These are phyloP conservation scores for Chelonia mydas DNA, from an alignment of 2,797 vertebrate species.

Conservation along the genomic window DNA sequence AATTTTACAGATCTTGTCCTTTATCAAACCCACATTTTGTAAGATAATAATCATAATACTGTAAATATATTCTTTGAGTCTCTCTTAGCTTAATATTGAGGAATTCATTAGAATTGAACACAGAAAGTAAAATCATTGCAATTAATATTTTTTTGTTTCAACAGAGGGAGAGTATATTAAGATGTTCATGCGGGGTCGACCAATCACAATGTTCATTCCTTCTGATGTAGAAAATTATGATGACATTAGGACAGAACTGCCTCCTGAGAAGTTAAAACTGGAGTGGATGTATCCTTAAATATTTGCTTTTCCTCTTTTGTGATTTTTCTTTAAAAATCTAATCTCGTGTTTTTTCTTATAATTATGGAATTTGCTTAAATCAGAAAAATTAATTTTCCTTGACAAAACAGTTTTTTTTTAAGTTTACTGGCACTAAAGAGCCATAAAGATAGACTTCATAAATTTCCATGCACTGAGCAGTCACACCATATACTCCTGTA, in stretches of 20 bases:
- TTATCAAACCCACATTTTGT: neutral
- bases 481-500: neutral
- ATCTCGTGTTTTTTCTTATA: neutral
- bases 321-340: neutral
- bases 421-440: neutral
- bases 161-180: constrained; percentile 97
- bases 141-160: constrained; percentile 76
- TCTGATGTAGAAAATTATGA: constrained; percentile 95
- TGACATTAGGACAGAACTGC: constrained; percentile 92
- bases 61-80: neutral
- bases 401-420: neutral
- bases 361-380: neutral
- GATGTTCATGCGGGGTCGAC: constrained; percentile 99
- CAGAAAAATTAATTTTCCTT: neutral
- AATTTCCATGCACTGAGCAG: neutral
- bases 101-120: constrained; percentile 20
- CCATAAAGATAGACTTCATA: neutral
- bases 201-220: constrained; percentile 99
- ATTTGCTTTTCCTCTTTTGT: neutral
- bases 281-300: constrained; percentile 98
- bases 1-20: neutral
- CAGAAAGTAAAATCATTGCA: constrained; percentile 44
- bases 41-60: neutral
- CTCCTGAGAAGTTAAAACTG: constrained; percentile 95
- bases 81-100: neutral